phyloP scores from a whole-genome alignment of 2,113 vertebrate genomes.

The Gymnarchus niloticus region DNA sequence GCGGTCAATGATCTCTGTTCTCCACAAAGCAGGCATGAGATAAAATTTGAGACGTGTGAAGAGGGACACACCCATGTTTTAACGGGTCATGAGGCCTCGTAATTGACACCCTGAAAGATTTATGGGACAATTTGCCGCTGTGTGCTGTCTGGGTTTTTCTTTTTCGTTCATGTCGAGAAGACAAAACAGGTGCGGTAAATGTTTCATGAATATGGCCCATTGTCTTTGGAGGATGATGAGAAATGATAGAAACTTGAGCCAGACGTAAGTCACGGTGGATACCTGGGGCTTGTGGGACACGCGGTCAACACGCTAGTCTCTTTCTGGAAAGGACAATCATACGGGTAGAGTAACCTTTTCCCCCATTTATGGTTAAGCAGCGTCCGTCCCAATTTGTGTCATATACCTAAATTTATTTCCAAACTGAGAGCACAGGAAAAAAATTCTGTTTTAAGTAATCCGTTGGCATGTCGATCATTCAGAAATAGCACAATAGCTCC shows the following conservation, averaged over 20 bases:
- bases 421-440: neutral
- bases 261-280: neutral
- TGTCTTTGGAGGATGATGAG: neutral
- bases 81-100: neutral
- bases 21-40: neutral
- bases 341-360: no score
- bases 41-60: neutral
- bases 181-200: slow-evolving; percentile 8
- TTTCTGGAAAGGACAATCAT: neutral
- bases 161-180: neutral
- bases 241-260: neutral
- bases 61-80: neutral
- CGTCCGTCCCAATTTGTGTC: no score
- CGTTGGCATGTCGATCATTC: neutral
- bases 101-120: slow-evolving; percentile 22
- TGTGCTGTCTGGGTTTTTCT: neutral
- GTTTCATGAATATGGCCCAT: slow-evolving; percentile 11
- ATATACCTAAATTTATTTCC: neutral
- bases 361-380: neutral
- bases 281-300: neutral
- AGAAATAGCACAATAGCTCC: neutral
- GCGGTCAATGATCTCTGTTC: neutral
- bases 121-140: slow-evolving; percentile 17
- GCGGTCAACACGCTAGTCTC: neutral
- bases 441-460: neutral